These are phyloP conservation scores for Syngnathus scovelli DNA, from an alignment of 2,113 vertebrate genomes.

Conservation along the genomic window DNA sequence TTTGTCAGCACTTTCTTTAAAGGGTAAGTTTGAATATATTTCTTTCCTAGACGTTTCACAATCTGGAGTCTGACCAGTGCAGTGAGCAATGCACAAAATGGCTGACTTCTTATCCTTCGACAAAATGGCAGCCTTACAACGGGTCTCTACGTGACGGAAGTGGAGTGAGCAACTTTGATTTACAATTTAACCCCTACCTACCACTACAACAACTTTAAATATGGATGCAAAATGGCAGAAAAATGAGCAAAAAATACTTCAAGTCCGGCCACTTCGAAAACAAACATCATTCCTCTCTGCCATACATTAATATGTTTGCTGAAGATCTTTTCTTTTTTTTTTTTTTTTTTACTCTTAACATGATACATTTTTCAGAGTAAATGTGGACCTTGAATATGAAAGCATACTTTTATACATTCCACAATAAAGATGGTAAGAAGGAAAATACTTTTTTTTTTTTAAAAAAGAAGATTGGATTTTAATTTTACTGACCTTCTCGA, in stretches of 20 bases:
- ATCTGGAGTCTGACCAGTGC: conserved; percentile 3
- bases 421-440: not conserved
- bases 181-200: conserved; percentile 6
- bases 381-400: not conserved
- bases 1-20: conserved; percentile 19
- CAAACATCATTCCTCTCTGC: too few species aligned
- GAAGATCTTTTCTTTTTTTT: not conserved
- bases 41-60: conserved; percentile 11
- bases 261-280: too few species aligned
- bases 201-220: conserved; percentile 5
- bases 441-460: not conserved
- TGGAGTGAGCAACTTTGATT: conserved; percentile 14
- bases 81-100: conserved; percentile 67
- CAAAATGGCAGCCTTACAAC: conserved; percentile 73
- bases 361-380: not conserved
- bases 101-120: conserved; percentile 57
- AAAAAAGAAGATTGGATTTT: not conserved
- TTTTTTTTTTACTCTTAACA: not conserved
- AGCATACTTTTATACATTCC: not conserved
- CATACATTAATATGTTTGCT: not conserved
- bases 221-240: not conserved
- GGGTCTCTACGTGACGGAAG: conserved; percentile 27
- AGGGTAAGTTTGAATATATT: conserved; percentile 13
- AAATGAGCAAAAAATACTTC: too few species aligned
- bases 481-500: conserved; percentile 78